Evolutionary conservation across 2,113 vertebrate genomes (phyloP), one percentile per base, ranked within the genome.

Genomic region (Anas platyrhynchos): DNA sequence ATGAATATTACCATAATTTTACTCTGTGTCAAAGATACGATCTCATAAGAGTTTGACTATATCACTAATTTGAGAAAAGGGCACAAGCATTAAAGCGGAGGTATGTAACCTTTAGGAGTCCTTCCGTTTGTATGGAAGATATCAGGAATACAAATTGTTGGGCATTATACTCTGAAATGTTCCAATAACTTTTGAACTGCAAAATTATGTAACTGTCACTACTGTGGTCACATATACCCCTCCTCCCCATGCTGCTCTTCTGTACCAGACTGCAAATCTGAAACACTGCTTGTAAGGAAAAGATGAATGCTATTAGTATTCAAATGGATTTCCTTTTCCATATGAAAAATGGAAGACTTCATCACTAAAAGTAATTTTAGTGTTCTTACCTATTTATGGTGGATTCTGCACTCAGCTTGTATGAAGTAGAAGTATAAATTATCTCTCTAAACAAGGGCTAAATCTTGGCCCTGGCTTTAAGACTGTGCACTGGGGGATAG

Each of bases 21-120:
- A 17, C 72, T 87, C 81, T 71, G 48, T 91, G 93, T 94, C 93
- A 92, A 73, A 89, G 88, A 87, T 93, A 78, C 74, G 71, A 92
- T 96, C 93, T 95, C 91, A 91, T 91, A 88, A 76, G 90, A 86
- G 56, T 81, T 75, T 89, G 88, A 75, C 90, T 77, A 83, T 66
- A 44, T 76, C 16, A 2, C 91, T 95, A 95, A 95, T 96, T 78
- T 89, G 86, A 91, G 94, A 78, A 95, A 96, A 95, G 94, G 96
- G 88, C 90, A 92, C 31, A n/a, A 52, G 75, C 71, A 81, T 86
- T 89, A 89, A 62, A 87, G 75, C 61, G 75, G 83, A 88, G 67
- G 62, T 41, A 21, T 0, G 3, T 77, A 94, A 91, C 89, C 88
- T 88, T 95, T 79, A 89, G 88, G 91, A 94, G 65, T 86, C 73